These are phyloP conservation scores for Octonoba sinensis DNA, from an alignment of 2,888 invertebrate genomes.

Conservation along the genomic window DNA sequence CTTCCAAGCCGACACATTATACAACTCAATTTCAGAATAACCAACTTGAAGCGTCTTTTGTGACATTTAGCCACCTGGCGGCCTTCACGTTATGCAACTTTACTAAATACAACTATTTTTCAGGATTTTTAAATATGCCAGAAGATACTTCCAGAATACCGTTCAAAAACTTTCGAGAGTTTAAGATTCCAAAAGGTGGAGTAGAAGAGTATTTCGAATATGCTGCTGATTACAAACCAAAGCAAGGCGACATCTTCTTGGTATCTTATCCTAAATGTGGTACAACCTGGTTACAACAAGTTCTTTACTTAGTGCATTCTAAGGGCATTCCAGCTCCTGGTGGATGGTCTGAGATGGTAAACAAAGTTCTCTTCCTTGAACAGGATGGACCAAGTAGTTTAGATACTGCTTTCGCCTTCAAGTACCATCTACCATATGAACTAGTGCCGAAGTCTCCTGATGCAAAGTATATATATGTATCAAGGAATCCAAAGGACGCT, in stretches of 20 bases:
- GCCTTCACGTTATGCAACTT: no score
- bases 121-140: background rate
- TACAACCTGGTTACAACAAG: conserved; percentile 48
- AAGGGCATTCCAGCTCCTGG: conserved; percentile 14
- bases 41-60: no score
- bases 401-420: conserved; percentile 26
- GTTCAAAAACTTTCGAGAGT: conserved; percentile 19
- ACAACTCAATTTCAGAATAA: no score
- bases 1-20: no score
- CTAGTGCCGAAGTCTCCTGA: conserved; percentile 46
- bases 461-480: conserved; percentile 70
- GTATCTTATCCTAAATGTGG: conserved; percentile 53
- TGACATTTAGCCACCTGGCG: no score
- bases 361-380: conserved; percentile 25
- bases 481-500: conserved; percentile 73
- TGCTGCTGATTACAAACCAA: conserved; percentile 3
- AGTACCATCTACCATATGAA: conserved; percentile 68
- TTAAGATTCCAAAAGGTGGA: conserved; percentile 5
- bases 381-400: conserved; percentile 22
- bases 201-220: background rate
- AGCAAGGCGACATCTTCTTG: conserved; percentile 21
- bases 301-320: conserved; percentile 20
- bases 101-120: background rate
- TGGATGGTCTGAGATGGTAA: background rate
- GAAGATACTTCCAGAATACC: background rate